Base-by-base conservation (phyloP, 1,140 invertebrate genomes). In the Muscidifurax raptorellus region DNA sequence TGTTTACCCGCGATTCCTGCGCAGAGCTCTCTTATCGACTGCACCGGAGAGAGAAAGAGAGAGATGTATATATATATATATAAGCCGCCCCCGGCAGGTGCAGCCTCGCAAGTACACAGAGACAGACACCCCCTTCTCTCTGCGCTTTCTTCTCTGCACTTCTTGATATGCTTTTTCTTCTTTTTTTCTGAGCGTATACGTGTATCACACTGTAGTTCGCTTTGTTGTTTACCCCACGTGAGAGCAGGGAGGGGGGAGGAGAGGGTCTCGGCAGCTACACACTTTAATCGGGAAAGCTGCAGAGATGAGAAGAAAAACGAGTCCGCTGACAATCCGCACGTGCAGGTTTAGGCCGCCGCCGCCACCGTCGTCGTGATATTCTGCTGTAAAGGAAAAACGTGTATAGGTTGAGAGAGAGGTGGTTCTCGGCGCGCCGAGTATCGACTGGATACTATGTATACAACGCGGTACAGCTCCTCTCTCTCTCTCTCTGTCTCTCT, bases 371-470 rank as follows among this genome's bases (percentile, higher is more conserved):
- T 22, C 18, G 52, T 59, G 6, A 59, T 59, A 59, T 59, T 59
- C 52, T 6, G 52, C 52, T 59, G 52, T n/a, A 59, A 59, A 59
- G 22, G 52, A 59, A 59, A 59, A 59, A 59, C 22, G 52, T 59
- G 52, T n/a, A 7, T 59, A 59, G 52, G 18, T 59, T n/a, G 52
- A 59, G 22, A 22, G 22, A 59, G 52, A 59, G 52, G 22, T 18
- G 15, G 52, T 59, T 59, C 52, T 59, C 52, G 52, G 18, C 52
- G 52, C 22, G 52, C 18, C 15, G 52, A 59, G 52, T 59, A 59
- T 59, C 52, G 52, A 59, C 52, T 59, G 52, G 52, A 59, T 59
- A 59, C 52, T 59, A 59, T 59, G 52, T 59, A 59, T 59, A 59
- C 52, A 59, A 59, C 52, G 52, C 22, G 52, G 52, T 59, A 59